Conservation (phyloP, 2,797 vertebrate genomes). For the Mareca strepera region DNA sequence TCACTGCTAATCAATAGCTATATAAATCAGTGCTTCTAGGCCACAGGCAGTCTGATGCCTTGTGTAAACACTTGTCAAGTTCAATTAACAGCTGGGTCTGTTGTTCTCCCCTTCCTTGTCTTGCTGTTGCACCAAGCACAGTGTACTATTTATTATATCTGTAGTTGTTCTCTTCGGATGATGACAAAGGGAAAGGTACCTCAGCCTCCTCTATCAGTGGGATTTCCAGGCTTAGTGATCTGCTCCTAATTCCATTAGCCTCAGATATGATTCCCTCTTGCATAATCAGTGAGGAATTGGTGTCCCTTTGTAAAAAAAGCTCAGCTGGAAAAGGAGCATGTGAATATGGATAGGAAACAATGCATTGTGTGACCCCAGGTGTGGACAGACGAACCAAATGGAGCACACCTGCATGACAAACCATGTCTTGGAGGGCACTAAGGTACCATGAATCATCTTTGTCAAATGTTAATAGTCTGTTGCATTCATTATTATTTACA, state of each 20-base stretch:
- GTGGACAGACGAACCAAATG: not conserved
- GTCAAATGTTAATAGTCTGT: not conserved
- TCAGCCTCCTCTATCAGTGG: not conserved
- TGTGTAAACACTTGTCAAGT: not conserved
- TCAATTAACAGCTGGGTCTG: not conserved
- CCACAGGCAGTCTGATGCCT: not conserved
- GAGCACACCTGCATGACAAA: not conserved
- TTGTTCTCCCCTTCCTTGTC: not conserved
- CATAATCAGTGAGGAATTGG: fast-evolving
- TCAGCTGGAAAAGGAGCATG: not conserved
- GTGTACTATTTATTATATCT: not conserved
- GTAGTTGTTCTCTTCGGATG: not conserved
- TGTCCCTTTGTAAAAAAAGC: not conserved
- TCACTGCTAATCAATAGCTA: conserved; percentile 39
- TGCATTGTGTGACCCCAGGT: too few relatives aligned
- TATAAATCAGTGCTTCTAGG: conserved; percentile 37
- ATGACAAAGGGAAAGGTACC: not conserved
- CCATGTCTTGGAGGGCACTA: not conserved
- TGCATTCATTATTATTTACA: not conserved
- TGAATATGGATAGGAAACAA: not conserved
- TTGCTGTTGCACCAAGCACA: not conserved
- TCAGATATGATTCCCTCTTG: not conserved
- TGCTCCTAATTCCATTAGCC: not conserved
- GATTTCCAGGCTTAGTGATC: not conserved
- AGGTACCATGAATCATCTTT: not conserved